These are phyloP conservation scores for Amphimedon queenslandica DNA, from an alignment of 37 sponge, comb jelly and placozoan genomes.

Conservation along the genomic window DNA sequence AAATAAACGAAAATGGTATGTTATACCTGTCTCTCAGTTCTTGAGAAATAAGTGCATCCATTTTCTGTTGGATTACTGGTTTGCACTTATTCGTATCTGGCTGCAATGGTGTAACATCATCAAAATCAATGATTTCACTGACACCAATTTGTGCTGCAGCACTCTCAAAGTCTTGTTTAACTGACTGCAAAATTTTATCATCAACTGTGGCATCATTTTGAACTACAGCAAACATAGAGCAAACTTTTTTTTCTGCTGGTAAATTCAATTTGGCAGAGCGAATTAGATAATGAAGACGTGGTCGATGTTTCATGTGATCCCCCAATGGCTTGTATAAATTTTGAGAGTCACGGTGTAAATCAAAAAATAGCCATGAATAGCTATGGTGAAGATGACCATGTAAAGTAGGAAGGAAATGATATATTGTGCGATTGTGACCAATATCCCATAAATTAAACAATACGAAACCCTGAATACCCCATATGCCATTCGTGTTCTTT, in stretches of 20 bases:
- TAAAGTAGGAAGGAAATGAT: too few species aligned
- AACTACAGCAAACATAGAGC: background rate
- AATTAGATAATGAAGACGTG: too few species aligned
- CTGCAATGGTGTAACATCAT: background rate
- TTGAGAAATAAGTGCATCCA: background rate
- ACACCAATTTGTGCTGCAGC: background rate
- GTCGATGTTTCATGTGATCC: too few species aligned
- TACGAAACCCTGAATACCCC: too few species aligned
- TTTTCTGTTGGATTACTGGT: background rate
- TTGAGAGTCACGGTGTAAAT: too few species aligned
- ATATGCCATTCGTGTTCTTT: too few species aligned
- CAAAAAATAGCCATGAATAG: too few species aligned
- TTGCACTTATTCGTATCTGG: background rate
- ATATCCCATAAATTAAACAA: too few species aligned
- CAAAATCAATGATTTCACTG: background rate
- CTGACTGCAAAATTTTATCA: too few species aligned
- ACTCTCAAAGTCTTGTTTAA: background rate
- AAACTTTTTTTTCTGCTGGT: background rate
- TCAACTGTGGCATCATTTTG: background rate
- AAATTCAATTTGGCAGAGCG: background rate
- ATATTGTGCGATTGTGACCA: too few species aligned
- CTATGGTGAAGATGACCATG: too few species aligned
- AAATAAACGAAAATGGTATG: background rate
- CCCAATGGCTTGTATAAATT: too few species aligned
- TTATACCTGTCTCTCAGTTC: background rate